Base-by-base conservation (phyloP, 2,888 invertebrate genomes). In the Anthophora plumipes region DNA sequence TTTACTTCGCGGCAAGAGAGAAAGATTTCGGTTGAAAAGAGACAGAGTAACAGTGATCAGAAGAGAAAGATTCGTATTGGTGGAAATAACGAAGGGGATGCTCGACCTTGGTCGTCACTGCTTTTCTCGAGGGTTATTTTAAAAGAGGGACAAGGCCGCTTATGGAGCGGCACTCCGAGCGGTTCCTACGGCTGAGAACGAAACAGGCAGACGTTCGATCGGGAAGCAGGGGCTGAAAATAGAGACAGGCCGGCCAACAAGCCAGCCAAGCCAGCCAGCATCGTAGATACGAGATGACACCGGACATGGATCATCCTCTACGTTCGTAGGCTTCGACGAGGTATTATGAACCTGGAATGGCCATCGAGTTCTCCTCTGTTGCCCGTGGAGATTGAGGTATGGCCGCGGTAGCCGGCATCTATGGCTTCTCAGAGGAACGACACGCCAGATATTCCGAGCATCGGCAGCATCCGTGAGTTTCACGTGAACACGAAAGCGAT, bases 391-490 rank as follows among this genome's bases (percentile, higher is more conserved):
- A 85, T 85, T 89, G 86, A 92, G 92, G 91, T 88, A 92, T 92
- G 92, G 92, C 92, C 91, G 92, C 92, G 90, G 92, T 92, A 87
- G 92, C 92, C 89, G 92, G 92, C 90, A 91, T 92, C 89, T 92
- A 92, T 89, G 91, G 92, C 88, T 88, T 91, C 89, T 89, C 92
- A 85, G 92, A 92, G 74, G 92, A 92, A 78, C 91, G 92, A 88
- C 90, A 92, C 87, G 71, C 80, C 87, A 91, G 91, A 88, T 82
- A 88, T 81, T 81, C 84, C 80, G 92, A 92, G 63, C 91, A 91
- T 85, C 92, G 91, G 79, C 89, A 89, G 80, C 90, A 89, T 72
- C 81, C 88, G 91, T 91, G 89, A 91, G 91, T 91, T 87, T 82
- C 72, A 69, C 70, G 66, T 69, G 67, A 64, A 17, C 54, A 77